These are phyloP conservation scores for Haliclystus octoradiatus DNA, from an alignment of 30 jellyfish, hydroid and myxozoan genomes.

Conservation along the genomic window DNA sequence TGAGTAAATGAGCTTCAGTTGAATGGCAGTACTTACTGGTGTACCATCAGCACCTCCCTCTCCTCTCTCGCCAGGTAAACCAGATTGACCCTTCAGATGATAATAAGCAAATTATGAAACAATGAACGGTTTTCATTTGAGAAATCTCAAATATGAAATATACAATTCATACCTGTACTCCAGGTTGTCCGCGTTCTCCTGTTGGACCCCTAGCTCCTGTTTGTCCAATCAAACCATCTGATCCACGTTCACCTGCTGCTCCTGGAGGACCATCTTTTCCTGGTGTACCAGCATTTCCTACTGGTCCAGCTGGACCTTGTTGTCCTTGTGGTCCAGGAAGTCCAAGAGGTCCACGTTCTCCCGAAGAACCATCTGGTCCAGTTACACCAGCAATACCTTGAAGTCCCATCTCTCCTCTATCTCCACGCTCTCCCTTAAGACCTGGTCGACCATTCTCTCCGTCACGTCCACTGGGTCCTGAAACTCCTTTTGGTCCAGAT, in stretches of 20 bases:
- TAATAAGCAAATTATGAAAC: too few relatives aligned
- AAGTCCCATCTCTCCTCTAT: not conserved
- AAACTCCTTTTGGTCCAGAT: conserved; percentile 1
- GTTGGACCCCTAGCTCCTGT: not conserved
- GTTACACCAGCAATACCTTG: not conserved
- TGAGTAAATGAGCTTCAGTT: too few relatives aligned
- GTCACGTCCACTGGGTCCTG: not conserved
- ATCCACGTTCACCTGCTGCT: not conserved
- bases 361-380: not conserved
- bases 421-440: not conserved
- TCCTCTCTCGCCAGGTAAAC: not conserved
- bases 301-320: not conserved
- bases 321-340: not conserved
- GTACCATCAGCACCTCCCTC: not conserved
- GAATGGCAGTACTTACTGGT: too few relatives aligned
- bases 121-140: too few relatives aligned
- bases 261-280: not conserved
- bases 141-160: too few relatives aligned
- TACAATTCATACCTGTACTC: too few relatives aligned
- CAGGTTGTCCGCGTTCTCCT: conserved; percentile 1
- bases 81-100: not conserved
- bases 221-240: not conserved
- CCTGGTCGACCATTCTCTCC: conserved; percentile 3
- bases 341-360: not conserved
- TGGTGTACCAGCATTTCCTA: not conserved